A percentile compares a stretch with the other conserved stretches of the same genome.
These are phyloP conservation scores for Dasysyrphus albostriatus DNA, from an alignment of 2,888 invertebrate genomes.

Conservation along the genomic window DNA sequence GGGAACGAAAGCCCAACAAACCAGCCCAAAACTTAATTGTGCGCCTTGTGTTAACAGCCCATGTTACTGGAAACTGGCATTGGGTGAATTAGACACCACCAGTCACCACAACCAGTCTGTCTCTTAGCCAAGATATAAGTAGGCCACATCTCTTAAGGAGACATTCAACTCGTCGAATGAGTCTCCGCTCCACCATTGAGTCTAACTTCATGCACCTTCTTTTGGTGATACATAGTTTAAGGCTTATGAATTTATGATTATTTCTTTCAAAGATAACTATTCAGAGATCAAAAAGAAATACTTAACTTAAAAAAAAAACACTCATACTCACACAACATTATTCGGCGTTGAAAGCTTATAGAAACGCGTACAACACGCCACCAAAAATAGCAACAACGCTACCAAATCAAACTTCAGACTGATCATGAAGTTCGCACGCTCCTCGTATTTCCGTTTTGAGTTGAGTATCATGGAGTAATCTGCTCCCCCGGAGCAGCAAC, in stretches of 20 bases:
- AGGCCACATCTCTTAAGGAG: constrained; percentile 62
- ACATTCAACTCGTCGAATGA: constrained; percentile 50
- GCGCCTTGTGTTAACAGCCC: constrained; percentile 8
- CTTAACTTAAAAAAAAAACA: not conserved
- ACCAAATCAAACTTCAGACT: constrained; percentile 91
- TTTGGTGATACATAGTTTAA: not conserved
- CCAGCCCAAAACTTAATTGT: constrained; percentile 28
- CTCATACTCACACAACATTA: constrained; percentile 93
- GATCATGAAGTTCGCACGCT: constrained; percentile 83
- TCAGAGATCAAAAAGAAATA: not conserved
- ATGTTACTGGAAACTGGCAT: not conserved
- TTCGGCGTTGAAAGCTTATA: constrained; percentile 93
- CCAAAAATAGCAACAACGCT: constrained; percentile 88
- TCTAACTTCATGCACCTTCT: constrained; percentile 25
- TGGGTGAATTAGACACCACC: constrained; percentile 2
- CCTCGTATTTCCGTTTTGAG: constrained; percentile 43
- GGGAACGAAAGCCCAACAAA: constrained; percentile 35
- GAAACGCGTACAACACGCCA: constrained; percentile 91
- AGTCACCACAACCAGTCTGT: constrained; percentile 4
- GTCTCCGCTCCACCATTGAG: not conserved
- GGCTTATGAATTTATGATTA: constrained; percentile 20
- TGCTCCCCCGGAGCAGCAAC: constrained; percentile 44
- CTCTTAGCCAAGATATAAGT: constrained; percentile 30
- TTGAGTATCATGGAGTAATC: constrained; percentile 45
- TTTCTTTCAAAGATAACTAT: not conserved